phyloP scores from a whole-genome alignment of 2,888 invertebrate species.

The Drosophila mayaguana region DNA sequence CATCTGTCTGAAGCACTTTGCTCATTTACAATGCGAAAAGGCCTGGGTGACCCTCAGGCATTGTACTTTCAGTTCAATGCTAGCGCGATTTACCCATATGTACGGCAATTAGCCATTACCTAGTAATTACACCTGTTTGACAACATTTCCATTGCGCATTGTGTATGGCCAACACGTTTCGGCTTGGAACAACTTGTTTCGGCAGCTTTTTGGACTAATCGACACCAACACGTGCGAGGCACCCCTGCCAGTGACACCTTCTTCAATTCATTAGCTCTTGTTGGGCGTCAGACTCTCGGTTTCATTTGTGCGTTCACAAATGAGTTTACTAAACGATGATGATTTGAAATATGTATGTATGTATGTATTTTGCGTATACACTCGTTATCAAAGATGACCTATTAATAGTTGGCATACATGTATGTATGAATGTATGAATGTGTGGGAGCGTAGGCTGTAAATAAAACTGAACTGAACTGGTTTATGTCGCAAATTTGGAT shows the following conservation, averaged over 20 bases:
- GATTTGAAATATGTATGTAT: background rate
- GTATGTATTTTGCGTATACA: background rate
- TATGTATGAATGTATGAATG: background rate
- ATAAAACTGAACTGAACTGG: background rate
- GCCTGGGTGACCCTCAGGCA: conserved; percentile 51
- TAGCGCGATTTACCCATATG: conserved; percentile 8
- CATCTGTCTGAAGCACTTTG: conserved; percentile 11
- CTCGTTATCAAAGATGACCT: conserved; percentile 7
- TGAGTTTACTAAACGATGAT: conserved; percentile 1
- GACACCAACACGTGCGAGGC: conserved; percentile 46
- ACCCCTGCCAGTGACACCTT: conserved; percentile 19
- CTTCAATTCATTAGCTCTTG: conserved; percentile 38
- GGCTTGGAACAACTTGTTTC: conserved; percentile 43
- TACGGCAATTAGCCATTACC: conserved; percentile 60
- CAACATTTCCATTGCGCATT: conserved; percentile 38
- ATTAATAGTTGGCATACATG: background rate
- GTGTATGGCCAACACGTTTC: conserved; percentile 56
- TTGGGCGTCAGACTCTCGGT: conserved; percentile 25
- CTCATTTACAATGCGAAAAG: conserved; percentile 6
- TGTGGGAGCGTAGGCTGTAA: background rate
- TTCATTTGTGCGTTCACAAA: background rate
- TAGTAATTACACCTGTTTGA: conserved; percentile 65
- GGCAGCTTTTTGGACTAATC: conserved; percentile 18
- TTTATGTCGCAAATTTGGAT: background rate
- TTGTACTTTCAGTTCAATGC: conserved; percentile 63